phyloP scores from a whole-genome alignment of 2,888 invertebrate genomes.

The Drosophila kokeensis region DNA sequence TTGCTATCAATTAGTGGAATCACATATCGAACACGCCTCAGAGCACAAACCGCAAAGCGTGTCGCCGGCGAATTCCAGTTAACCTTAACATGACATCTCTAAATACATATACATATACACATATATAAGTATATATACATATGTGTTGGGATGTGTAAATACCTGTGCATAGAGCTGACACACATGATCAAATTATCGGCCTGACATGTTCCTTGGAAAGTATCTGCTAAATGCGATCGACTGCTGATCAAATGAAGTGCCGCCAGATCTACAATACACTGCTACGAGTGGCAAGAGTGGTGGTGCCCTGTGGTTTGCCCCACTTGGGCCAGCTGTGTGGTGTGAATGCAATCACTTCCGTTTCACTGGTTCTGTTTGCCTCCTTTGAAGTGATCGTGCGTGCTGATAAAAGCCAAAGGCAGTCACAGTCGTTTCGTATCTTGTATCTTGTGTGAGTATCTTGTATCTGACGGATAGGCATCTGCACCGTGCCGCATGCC shows the following conservation, averaged over 20 bases:
- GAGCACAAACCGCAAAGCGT: slow-evolving; percentile 15
- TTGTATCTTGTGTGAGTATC: slow-evolving; percentile 60
- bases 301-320: slow-evolving; percentile 19
- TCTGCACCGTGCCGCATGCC: slow-evolving; percentile 36
- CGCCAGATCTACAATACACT: slow-evolving; percentile 28
- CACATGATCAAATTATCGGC: slow-evolving; percentile 72
- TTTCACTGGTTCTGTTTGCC: slow-evolving; percentile 60
- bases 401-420: slow-evolving; percentile 74
- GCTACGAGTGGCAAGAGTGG: slow-evolving; percentile 4
- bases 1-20: slow-evolving; percentile 52
- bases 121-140: not conserved
- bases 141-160: slow-evolving; percentile 22
- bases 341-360: slow-evolving; percentile 79
- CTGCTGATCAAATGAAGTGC: slow-evolving; percentile 58
- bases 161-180: slow-evolving; percentile 53
- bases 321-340: slow-evolving; percentile 51
- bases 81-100: slow-evolving; percentile 63
- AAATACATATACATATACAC: not conserved
- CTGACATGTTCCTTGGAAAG: slow-evolving; percentile 51
- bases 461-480: slow-evolving; percentile 71
- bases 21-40: slow-evolving; percentile 31
- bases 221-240: slow-evolving; percentile 60
- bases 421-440: slow-evolving; percentile 40
- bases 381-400: slow-evolving; percentile 80
- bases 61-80: slow-evolving; percentile 58